A percentile compares a stretch with the other conserved stretches of the same genome.
phyloP scores from a whole-genome alignment of 2,888 invertebrate species.

The Cephonodes hylas region DNA sequence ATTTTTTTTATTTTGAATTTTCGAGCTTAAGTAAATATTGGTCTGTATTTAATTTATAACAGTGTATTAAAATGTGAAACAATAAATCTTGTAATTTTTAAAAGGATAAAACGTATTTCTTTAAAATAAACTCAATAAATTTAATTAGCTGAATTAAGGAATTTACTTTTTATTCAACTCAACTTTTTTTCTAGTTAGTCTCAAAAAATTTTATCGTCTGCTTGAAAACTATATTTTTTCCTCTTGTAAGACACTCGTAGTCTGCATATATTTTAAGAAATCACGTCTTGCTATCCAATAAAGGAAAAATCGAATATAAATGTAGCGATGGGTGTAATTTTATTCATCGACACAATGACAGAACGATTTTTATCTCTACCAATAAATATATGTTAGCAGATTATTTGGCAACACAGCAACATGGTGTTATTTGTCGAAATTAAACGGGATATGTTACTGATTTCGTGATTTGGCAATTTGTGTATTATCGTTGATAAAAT shows the following conservation, averaged over 20 bases:
- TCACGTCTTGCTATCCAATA: not conserved
- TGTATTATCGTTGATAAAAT: not conserved
- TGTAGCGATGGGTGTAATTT: not conserved
- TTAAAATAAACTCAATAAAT: too few relatives aligned
- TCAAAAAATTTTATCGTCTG: too few relatives aligned
- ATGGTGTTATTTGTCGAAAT: slow-evolving; percentile 3
- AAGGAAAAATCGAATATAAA: not conserved
- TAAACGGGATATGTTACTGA: slow-evolving; percentile 8
- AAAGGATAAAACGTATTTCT: too few relatives aligned
- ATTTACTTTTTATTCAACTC: too few relatives aligned
- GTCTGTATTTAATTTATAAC: not conserved
- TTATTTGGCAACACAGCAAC: not conserved
- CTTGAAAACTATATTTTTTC: too few relatives aligned
- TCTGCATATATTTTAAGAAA: too few relatives aligned
- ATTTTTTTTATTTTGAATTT: not conserved
- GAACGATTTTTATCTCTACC: not conserved
- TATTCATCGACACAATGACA: slow-evolving; percentile 1
- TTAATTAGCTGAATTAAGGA: too few relatives aligned
- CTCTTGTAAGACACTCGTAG: too few relatives aligned
- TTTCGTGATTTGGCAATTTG: slow-evolving; percentile 9
- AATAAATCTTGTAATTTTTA: too few relatives aligned
- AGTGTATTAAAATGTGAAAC: too few relatives aligned
- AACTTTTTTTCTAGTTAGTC: too few relatives aligned
- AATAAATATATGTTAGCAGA: slow-evolving; percentile 4
- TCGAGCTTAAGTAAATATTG: not conserved